These are phyloP conservation scores for Colistium nudipinnis DNA, from an alignment of 2,113 vertebrate genomes.

Conservation along the genomic window DNA sequence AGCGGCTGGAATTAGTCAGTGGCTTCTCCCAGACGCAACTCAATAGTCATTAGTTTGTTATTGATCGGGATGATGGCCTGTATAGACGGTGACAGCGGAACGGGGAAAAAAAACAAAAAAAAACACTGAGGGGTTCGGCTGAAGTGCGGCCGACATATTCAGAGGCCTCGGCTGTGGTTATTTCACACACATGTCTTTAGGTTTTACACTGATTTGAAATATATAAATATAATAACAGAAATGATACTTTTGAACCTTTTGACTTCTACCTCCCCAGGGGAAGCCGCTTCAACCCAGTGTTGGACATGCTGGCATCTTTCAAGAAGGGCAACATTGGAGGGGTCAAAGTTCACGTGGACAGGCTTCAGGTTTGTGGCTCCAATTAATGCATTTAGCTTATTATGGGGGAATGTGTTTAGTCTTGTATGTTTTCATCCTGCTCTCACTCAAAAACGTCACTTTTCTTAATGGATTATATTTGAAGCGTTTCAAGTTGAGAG, in stretches of 20 bases:
- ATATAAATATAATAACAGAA: background rate
- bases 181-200: background rate
- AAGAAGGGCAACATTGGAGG: constrained; percentile 93
- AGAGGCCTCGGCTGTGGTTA: constrained; percentile 3
- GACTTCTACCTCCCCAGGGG: constrained; percentile 81
- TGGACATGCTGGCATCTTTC: constrained; percentile 97
- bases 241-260: background rate
- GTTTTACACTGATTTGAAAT: background rate
- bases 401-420: background rate
- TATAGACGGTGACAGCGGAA: constrained; percentile 24
- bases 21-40: constrained; percentile 33
- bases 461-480: background rate
- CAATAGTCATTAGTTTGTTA: constrained; percentile 63
- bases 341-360: constrained; percentile 96
- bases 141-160: constrained; percentile 4
- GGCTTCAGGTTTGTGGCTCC: constrained; percentile 88
- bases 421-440: background rate
- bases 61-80: constrained; percentile 52
- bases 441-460: background rate
- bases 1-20: constrained; percentile 38
- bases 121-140: constrained; percentile 9
- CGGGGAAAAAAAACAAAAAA: constrained; percentile 27
- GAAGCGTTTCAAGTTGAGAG: background rate
- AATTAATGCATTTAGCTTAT: background rate
- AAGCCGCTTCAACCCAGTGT: constrained; percentile 94